phyloP scores from a whole-genome alignment of 2,888 invertebrate genomes.

The Drosophila mimetica region DNA sequence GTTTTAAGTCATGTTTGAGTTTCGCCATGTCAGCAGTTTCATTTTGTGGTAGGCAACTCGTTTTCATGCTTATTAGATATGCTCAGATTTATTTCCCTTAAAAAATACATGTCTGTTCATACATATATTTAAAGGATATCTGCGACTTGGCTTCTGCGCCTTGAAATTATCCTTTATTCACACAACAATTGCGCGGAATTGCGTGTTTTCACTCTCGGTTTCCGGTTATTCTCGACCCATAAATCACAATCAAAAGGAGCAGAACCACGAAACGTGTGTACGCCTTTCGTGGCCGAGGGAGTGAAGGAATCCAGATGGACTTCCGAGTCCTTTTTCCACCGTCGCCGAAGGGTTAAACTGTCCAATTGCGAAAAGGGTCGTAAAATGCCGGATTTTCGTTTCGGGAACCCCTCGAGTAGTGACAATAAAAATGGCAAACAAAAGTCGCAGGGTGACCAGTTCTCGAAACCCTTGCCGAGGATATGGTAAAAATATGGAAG shows the following conservation, averaged over 20 bases:
- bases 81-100: neutral
- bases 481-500: constrained; percentile 61
- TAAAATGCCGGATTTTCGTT: constrained; percentile 72
- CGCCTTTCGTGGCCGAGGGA: constrained; percentile 38
- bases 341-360: constrained; percentile 76
- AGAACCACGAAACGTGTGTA: constrained; percentile 53
- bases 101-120: neutral
- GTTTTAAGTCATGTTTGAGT: neutral
- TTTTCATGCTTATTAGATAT: constrained; percentile 10
- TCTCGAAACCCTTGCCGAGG: constrained; percentile 35
- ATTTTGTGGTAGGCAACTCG: constrained; percentile 3
- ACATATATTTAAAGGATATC: neutral
- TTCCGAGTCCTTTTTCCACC: constrained; percentile 19
- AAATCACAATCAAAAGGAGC: constrained; percentile 64
- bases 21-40: neutral
- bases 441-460: constrained; percentile 55
- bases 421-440: constrained; percentile 76
- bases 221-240: constrained; percentile 69
- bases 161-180: constrained; percentile 8
- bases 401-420: constrained; percentile 61
- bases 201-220: constrained; percentile 31
- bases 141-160: constrained; percentile 10
- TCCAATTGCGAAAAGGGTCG: constrained; percentile 68
- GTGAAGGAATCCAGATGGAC: constrained; percentile 56
- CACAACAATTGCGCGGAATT: constrained; percentile 24